Percentiles rank a stretch among this genome's conserved stretches.
These are phyloP conservation scores for Calidris pugnax DNA, from an alignment of 2,113 vertebrate genomes.

Conservation along the genomic window DNA sequence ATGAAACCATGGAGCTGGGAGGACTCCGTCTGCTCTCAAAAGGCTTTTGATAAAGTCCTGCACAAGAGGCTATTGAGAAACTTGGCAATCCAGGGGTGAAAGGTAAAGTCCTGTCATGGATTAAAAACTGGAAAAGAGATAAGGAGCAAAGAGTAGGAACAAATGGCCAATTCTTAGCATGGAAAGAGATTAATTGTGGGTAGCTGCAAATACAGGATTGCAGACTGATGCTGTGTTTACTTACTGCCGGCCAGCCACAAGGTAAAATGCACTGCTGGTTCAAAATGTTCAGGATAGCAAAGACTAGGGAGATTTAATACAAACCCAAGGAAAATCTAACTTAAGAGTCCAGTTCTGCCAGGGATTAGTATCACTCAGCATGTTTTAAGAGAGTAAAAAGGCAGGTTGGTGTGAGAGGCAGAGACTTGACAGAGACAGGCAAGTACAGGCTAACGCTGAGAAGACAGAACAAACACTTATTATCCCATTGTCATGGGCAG, in stretches of 20 bases:
- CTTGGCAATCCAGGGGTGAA: conserved; percentile 57
- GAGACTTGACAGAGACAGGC: background rate
- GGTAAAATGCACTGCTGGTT: background rate
- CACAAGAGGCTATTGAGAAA: conserved; percentile 69
- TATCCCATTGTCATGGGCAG: background rate
- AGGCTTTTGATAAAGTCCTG: conserved; percentile 58
- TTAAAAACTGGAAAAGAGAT: conserved; percentile 63
- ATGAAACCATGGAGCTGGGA: background rate
- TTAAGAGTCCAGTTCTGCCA: background rate
- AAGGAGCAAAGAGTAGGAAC: conserved; percentile 50
- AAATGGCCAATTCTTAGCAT: conserved; percentile 30
- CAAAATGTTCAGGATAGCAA: background rate
- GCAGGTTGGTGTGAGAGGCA: background rate
- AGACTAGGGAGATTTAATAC: background rate
- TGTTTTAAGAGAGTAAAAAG: background rate
- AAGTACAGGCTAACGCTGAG: background rate
- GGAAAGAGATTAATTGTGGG: conserved; percentile 18
- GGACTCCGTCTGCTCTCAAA: conserved; percentile 25
- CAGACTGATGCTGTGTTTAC: background rate
- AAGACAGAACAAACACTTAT: background rate
- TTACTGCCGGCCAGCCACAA: background rate
- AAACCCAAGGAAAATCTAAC: background rate
- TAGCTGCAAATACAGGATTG: background rate
- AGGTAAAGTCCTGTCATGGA: conserved; percentile 66
- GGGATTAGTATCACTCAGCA: background rate